phyloP scores from a whole-genome alignment of 1,140 invertebrate species.

The Eueides isabella region DNA sequence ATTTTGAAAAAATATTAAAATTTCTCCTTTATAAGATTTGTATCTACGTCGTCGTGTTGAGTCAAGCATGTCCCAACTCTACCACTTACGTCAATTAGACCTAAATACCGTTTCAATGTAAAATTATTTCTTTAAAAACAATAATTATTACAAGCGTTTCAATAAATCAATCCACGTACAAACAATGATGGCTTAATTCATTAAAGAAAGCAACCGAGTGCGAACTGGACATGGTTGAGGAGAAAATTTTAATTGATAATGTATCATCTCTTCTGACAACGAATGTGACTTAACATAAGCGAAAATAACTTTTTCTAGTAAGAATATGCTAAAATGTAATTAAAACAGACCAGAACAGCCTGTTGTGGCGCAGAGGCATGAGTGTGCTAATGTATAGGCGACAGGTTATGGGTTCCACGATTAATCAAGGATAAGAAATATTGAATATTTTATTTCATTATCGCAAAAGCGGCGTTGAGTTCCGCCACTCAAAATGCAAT shows the following conservation, averaged over 20 bases:
- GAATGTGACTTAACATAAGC: background rate
- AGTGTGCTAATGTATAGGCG: no score
- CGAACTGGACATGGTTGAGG: constrained; percentile 7
- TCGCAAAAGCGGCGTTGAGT: no score
- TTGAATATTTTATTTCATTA: no score
- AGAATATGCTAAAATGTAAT: no score
- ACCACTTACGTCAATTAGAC: background rate
- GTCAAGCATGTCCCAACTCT: background rate
- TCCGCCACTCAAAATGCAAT: no score
- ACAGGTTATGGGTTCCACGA: no score
- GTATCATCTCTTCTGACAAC: background rate
- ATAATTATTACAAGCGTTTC: background rate
- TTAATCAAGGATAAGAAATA: no score
- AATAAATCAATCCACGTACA: constrained; percentile 3
- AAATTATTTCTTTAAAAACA: background rate
- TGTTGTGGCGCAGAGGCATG: no score
- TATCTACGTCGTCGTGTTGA: background rate
- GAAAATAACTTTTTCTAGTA: background rate
- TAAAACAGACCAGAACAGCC: no score
- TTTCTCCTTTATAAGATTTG: background rate
- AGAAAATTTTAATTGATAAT: constrained; percentile 10
- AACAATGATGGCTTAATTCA: constrained; percentile 3
- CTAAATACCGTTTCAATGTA: background rate
- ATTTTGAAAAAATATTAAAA: no score
- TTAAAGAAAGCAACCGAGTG: constrained; percentile 18